Conservation (phyloP, 2,113 vertebrate genomes). For the Poeciliopsis prolifica region DNA sequence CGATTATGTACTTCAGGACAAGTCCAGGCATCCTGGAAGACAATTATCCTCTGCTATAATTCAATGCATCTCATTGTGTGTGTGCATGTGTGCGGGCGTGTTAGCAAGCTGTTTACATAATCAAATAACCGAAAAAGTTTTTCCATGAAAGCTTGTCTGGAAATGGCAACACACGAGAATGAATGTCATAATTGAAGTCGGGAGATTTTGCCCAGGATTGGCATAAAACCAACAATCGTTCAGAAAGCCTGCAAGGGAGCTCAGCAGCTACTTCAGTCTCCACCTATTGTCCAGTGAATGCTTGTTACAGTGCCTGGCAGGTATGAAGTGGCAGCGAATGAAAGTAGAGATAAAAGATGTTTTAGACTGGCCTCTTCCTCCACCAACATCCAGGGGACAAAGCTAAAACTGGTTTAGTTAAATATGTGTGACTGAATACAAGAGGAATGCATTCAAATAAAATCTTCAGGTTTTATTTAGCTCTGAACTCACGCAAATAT, state of each 20-base stretch:
- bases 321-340: not conserved
- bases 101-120: slow-evolving; percentile 1
- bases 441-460: not conserved
- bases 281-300: not conserved
- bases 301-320: not conserved
- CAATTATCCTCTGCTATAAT: slow-evolving; percentile 21
- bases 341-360: not conserved
- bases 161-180: not conserved
- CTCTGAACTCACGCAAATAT: not conserved
- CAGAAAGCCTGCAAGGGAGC: not conserved
- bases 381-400: too few relatives aligned
- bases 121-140: slow-evolving; percentile 16
- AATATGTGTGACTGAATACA: not conserved
- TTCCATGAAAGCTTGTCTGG: not conserved
- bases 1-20: slow-evolving; percentile 46
- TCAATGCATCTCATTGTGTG: not conserved
- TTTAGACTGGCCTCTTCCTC: not conserved
- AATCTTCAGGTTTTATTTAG: not conserved
- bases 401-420: too few relatives aligned
- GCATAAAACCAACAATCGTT: not conserved
- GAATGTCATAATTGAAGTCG: not conserved
- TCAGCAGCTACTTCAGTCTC: not conserved
- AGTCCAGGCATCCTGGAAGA: slow-evolving; percentile 41
- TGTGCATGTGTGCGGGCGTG: not conserved
- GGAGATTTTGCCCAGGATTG: not conserved